A percentile compares a stretch with the other conserved stretches of the same genome.
These are phyloP conservation scores for Automeris io DNA, from an alignment of 2,888 invertebrate species.

Conservation along the genomic window DNA sequence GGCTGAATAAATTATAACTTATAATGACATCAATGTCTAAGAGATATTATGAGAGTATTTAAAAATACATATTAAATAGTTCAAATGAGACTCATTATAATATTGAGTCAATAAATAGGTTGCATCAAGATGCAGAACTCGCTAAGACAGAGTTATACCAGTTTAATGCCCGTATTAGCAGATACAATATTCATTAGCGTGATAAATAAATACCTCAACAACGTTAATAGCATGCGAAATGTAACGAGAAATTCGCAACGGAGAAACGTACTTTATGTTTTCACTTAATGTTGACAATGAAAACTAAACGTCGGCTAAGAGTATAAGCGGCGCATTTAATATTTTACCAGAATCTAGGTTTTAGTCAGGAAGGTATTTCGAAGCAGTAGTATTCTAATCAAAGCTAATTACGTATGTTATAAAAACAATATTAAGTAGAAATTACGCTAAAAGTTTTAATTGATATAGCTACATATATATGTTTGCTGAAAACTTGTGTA, in stretches of 20 bases:
- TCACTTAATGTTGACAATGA: slow-evolving; percentile 10
- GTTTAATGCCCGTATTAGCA: slow-evolving; percentile 45
- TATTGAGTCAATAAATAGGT: slow-evolving; percentile 57
- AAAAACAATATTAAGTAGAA: not conserved
- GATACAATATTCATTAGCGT: slow-evolving; percentile 51
- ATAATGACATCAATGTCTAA: slow-evolving; percentile 8
- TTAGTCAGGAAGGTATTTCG: not conserved
- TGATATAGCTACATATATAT: not conserved
- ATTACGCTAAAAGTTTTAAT: not conserved
- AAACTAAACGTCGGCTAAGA: not conserved
- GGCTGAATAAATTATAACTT: slow-evolving; percentile 10
- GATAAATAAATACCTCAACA: slow-evolving; percentile 54
- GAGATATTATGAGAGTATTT: slow-evolving; percentile 18
- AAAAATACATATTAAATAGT: slow-evolving; percentile 22
- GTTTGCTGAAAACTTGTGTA: slow-evolving; percentile 4
- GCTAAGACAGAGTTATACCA: slow-evolving; percentile 40
- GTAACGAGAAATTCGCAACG: slow-evolving; percentile 27
- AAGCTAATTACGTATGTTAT: too few species aligned
- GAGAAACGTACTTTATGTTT: slow-evolving; percentile 20
- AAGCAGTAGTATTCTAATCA: not conserved
- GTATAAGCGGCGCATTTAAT: slow-evolving; percentile 5
- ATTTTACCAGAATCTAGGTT: slow-evolving; percentile 7
- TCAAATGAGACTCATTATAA: slow-evolving; percentile 41
- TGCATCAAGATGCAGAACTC: slow-evolving; percentile 29
- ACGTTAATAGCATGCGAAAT: slow-evolving; percentile 39